phyloP scores from a whole-genome alignment of 2,113 vertebrate genomes.

The Caloenas nicobarica region DNA sequence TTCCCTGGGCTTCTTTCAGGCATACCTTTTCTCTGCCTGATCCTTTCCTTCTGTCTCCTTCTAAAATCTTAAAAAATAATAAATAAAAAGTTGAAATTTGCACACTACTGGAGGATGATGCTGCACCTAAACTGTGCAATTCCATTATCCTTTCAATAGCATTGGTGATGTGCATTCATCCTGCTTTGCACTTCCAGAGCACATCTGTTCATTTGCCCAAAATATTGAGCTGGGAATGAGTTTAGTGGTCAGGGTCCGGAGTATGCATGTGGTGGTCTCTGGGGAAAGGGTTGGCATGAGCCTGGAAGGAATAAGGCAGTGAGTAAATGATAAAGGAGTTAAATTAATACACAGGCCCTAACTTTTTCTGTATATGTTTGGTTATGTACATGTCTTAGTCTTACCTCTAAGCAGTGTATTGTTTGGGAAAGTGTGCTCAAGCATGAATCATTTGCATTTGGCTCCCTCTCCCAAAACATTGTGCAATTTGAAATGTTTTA shows the following conservation, averaged over 20 bases:
- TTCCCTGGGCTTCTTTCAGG: background rate
- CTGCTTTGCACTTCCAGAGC: background rate
- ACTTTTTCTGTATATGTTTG: background rate
- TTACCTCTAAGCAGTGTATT: background rate
- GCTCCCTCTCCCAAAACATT: background rate
- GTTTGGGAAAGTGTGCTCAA: slow-evolving; percentile 5
- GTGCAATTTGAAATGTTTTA: slow-evolving; percentile 15
- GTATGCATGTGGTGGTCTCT: background rate
- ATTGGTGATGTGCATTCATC: background rate
- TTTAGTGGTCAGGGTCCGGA: background rate
- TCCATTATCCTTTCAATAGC: background rate
- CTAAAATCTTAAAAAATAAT: background rate
- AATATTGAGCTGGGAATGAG: background rate
- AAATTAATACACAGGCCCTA: background rate
- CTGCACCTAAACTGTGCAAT: background rate
- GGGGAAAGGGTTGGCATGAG: background rate
- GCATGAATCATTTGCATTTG: slow-evolving; percentile 17
- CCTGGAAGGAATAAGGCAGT: background rate
- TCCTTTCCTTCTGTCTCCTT: background rate
- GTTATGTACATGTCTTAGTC: background rate
- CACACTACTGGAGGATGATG: background rate
- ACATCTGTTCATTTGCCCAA: background rate
- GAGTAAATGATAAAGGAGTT: slow-evolving; percentile 16
- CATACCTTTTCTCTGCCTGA: background rate
- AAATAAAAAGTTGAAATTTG: background rate